phyloP scores from a whole-genome alignment of 37 sponge, comb jelly and placozoan genomes.

The Halisarca cf. caerulea region DNA sequence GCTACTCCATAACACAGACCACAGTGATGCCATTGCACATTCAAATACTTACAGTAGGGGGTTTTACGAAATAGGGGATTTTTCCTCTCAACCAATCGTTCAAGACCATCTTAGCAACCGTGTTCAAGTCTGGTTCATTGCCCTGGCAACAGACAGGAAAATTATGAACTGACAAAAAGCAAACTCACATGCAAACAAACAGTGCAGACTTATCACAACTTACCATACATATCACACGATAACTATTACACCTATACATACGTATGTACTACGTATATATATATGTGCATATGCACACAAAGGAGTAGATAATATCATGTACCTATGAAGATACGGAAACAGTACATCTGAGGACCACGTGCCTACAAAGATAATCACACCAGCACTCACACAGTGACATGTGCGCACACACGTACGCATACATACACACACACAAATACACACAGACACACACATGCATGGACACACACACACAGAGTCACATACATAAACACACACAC shows the following conservation, averaged over 20 bases:
- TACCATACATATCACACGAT: background rate
- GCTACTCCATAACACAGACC: background rate
- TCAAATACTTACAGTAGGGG: slow-evolving; percentile 31
- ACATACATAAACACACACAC: too few relatives aligned
- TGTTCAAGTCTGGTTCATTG: slow-evolving; percentile 88
- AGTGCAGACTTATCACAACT: too few relatives aligned
- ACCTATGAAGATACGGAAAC: too few relatives aligned
- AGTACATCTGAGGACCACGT: too few relatives aligned
- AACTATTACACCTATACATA: background rate
- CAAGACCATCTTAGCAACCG: slow-evolving; percentile 91
- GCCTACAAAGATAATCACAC: too few relatives aligned
- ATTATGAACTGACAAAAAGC: background rate
- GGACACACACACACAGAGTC: too few relatives aligned
- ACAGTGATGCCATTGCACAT: background rate
- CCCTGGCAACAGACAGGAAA: slow-evolving; percentile 48
- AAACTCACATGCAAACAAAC: too few relatives aligned
- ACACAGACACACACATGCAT: too few relatives aligned
- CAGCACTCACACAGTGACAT: too few relatives aligned
- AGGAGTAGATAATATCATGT: too few relatives aligned
- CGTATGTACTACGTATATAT: background rate
- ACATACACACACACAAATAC: too few relatives aligned
- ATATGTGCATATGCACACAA: background rate
- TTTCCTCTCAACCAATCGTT: slow-evolving; percentile 97
- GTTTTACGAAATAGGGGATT: slow-evolving; percentile 94
- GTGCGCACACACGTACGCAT: too few relatives aligned